Evolutionary conservation across 1,140 invertebrate species (phyloP), one percentile per base, ranked within the genome.

Genomic region (Goniozus legneri): DNA sequence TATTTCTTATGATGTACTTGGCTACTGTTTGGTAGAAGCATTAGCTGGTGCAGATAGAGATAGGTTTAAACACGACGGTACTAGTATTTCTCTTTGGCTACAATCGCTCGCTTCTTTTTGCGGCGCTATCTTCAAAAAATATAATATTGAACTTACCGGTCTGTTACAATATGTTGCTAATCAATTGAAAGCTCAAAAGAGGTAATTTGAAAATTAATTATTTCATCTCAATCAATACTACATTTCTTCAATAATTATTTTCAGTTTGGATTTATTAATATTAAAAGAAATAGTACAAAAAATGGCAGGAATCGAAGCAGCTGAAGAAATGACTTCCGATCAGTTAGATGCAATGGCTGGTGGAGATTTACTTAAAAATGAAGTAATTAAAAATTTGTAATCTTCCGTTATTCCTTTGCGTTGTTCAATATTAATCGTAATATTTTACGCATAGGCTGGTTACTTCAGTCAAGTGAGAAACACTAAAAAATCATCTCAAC

Each of bases 211-310:
- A 41, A 1, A 15, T 13, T 21, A 10, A 18, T 14, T 13, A 24
- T 18, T 4, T 27, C 24, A 10, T 10, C 10, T 27, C 14, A 42
- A 14, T 32, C n/a, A n/a, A 8, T 32, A 3, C 14, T 32, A 15
- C 7, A n/a, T 8, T 15, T n/a, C 6, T 36, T 46, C 41, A 2
- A 12, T 31, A 19, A 14, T 20, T 42, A n/a, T 20, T 16, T 81
- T 43, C 71, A 92, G 92, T 76, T 83, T 95, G 73, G 95, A 98
- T 79, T 77, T 99, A 50, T 77, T 99, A 16, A 88, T 99, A 57
- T 74, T 99, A 34, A 94, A 97, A 74, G 97, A 99, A 78, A 92
- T 99, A 56, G 91, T 99, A 43, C 93, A 97, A 76, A 99, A 98
- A 80, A 98, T 99, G 95, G 91, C 95, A 10, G 97, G 97, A 2